phyloP scores from a whole-genome alignment of 1,140 invertebrate genomes.

The Heliconius hermathena region DNA sequence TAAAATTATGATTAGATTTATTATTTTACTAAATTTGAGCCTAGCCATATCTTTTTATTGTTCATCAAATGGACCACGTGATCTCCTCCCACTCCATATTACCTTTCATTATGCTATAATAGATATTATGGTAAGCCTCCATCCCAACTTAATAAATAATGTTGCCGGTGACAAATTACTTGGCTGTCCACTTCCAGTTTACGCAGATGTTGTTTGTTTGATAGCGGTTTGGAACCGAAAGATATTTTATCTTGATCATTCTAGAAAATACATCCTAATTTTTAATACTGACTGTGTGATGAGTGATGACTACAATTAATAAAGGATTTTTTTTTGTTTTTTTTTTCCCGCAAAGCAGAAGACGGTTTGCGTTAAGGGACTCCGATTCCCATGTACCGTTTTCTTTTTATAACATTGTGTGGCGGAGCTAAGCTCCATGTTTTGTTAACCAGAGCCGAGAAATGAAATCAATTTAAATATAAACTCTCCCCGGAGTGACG shows the following conservation, averaged over 20 bases:
- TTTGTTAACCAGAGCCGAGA: no score
- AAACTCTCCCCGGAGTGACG: no score
- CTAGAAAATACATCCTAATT: background rate
- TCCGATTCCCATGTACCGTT: no score
- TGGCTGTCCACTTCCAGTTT: background rate
- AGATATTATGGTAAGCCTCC: background rate
- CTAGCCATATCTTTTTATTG: background rate
- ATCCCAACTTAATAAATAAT: background rate
- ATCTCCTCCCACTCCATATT: no score
- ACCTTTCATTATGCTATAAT: background rate
- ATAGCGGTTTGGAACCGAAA: background rate
- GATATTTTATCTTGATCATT: background rate
- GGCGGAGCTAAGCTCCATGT: no score
- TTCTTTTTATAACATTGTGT: no score
- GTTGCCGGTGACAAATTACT: background rate
- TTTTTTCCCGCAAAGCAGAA: no score
- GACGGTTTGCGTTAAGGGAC: no score
- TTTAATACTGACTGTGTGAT: background rate
- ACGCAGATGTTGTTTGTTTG: constrained; percentile 8
- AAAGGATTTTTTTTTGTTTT: no score
- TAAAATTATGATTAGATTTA: background rate
- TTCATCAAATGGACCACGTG: background rate
- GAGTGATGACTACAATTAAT: no score
- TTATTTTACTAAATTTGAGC: background rate
- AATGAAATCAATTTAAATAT: no score